Percentiles rank a stretch among this genome's conserved stretches.
phyloP scores from a whole-genome alignment of 2,888 invertebrate species.

The Lobophora halterata region DNA sequence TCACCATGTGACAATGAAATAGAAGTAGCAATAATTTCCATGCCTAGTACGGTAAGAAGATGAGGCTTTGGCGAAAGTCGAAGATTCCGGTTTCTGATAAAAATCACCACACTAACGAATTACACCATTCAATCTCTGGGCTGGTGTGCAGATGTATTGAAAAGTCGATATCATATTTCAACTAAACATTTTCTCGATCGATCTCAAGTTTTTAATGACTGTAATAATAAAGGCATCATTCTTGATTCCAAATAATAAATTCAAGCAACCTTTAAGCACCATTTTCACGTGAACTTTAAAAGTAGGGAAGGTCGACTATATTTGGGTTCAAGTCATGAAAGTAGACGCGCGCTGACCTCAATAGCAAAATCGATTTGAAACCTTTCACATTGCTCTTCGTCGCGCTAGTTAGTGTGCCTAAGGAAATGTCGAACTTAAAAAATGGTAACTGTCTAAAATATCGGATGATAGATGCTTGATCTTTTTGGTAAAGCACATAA shows the following conservation, averaged over 20 bases:
- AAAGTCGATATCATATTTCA: too few relatives aligned
- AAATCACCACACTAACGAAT: too few relatives aligned
- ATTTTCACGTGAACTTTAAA: conserved; percentile 32
- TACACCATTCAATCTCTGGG: too few relatives aligned
- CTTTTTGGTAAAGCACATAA: too few relatives aligned
- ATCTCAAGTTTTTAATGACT: neutral
- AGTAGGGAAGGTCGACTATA: conserved; percentile 32
- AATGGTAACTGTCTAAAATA: too few relatives aligned
- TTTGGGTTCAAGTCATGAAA: conserved; percentile 39
- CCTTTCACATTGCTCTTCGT: conserved; percentile 20
- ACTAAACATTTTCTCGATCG: too few relatives aligned
- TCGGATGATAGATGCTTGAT: too few relatives aligned
- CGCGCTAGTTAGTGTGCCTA: conserved; percentile 1
- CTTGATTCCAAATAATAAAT: conserved; percentile 8
- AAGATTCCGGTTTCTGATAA: too few relatives aligned
- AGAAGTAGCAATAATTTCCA: too few relatives aligned
- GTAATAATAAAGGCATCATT: neutral
- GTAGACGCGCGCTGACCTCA: conserved; percentile 35
- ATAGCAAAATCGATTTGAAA: conserved; percentile 39
- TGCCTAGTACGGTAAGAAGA: conserved; percentile 12
- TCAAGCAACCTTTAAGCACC: conserved; percentile 24
- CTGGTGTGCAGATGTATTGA: too few relatives aligned
- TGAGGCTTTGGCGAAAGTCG: conserved; percentile 40
- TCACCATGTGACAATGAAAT: too few relatives aligned
- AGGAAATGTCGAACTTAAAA: conserved; percentile 1